These are phyloP conservation scores for Melitaea cinxia DNA, from an alignment of 1,140 invertebrate species.

Conservation along the genomic window DNA sequence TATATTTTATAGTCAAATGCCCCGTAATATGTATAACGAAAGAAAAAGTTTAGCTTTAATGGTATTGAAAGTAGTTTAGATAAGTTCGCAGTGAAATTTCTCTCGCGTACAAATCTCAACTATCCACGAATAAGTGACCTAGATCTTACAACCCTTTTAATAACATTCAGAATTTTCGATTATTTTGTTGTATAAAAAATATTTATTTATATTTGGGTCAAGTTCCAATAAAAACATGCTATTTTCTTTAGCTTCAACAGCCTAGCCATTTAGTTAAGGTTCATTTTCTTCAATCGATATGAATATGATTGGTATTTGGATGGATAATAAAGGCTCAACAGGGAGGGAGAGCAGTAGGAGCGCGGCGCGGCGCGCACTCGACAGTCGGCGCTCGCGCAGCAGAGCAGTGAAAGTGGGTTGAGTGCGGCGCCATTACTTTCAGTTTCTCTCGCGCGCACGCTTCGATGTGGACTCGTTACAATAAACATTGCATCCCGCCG, in stretches of 20 bases:
- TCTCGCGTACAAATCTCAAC: slow-evolving; percentile 15
- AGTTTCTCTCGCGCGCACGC: slow-evolving; percentile 77
- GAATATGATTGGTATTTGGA: neutral
- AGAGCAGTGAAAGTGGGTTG: slow-evolving; percentile 78
- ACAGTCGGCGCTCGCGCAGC: slow-evolving; percentile 45
- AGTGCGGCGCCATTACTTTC: slow-evolving; percentile 77
- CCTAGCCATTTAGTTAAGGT: too few species aligned
- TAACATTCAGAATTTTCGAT: too few species aligned
- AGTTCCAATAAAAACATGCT: neutral
- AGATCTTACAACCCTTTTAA: slow-evolving; percentile 13
- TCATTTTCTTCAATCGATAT: too few species aligned
- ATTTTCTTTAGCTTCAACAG: neutral
- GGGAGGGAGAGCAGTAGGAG: neutral
- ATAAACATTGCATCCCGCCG: slow-evolving; percentile 79
- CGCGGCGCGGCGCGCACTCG: neutral
- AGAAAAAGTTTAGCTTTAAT: slow-evolving; percentile 32
- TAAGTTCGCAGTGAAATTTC: slow-evolving; percentile 28
- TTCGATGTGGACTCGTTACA: slow-evolving; percentile 72
- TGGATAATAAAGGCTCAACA: neutral
- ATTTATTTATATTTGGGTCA: too few species aligned
- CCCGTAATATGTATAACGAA: slow-evolving; percentile 15
- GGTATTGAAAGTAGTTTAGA: slow-evolving; percentile 36
- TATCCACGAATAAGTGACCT: slow-evolving; percentile 13
- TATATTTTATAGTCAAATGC: neutral
- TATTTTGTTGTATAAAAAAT: neutral